A percentile compares a stretch with the other conserved stretches of the same genome.
Evolutionary conservation across 2,888 invertebrate species (phyloP).

Genomic region (Tinea semifulvella): DNA sequence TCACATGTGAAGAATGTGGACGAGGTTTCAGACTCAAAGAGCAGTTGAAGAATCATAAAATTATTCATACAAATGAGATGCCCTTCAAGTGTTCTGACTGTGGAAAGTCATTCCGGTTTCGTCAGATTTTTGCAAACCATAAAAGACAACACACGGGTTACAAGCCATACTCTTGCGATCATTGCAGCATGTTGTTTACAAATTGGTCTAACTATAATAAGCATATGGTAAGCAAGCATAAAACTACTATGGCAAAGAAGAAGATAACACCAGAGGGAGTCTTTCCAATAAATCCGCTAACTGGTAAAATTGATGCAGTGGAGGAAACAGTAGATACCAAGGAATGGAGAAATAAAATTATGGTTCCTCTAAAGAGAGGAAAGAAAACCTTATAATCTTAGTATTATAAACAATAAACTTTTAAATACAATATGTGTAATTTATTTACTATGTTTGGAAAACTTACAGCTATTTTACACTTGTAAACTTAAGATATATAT

Average conservation of each 20-base stretch:
- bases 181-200: conserved; percentile 20
- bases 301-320: conserved; percentile 24
- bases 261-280: conserved; percentile 41
- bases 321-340: conserved; percentile 33
- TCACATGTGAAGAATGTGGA: conserved; percentile 53
- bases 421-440: no score
- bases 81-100: conserved; percentile 80
- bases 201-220: conserved; percentile 24
- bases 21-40: conserved; percentile 70
- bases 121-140: conserved; percentile 68
- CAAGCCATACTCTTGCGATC: conserved; percentile 20
- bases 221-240: conserved; percentile 23
- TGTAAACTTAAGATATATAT: no score
- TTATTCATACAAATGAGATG: conserved; percentile 82
- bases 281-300: conserved; percentile 36
- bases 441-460: no score
- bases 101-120: conserved; percentile 78
- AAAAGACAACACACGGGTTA: conserved; percentile 21
- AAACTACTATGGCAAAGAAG: conserved; percentile 18
- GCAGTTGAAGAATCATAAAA: conserved; percentile 76
- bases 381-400: no score
- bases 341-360: conserved; percentile 53
- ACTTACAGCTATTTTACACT: no score
- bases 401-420: no score
- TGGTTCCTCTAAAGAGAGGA: conserved; percentile 47